Base-by-base conservation (phyloP, 2,113 vertebrate species). In the Micronisus gabar region DNA sequence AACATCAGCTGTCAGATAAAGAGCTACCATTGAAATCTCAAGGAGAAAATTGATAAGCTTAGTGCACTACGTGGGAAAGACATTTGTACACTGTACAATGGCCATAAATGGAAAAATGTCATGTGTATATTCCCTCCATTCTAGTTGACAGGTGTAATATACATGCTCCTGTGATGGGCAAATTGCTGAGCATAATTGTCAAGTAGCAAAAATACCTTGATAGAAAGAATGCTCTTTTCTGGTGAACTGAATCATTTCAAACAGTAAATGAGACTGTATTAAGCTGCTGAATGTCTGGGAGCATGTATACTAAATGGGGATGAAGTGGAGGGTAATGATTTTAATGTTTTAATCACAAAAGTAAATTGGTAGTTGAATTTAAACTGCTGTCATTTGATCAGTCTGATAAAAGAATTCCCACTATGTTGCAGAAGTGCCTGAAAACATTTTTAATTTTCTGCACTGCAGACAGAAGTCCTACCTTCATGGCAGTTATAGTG, bases 1-100 rank as follows among this genome's bases (percentile, higher is more conserved):
- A 95, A 96, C 65, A 97, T 95, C 86, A 93, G 50, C 87, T 94
- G 93, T 97, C 94, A 97, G 90, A 83, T 96, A 93, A 96, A 95
- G 47, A 89, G 32, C 90, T 95, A 43, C 58, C 71, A 73, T 66
- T 81, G 79, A 80, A 90, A 95, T 86, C 68, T 94, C 79, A 87
- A 91, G 61, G 19, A 95, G 62, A 91, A 82, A 50, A 81, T 50
- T 62, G 30, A 52, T 90, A 91, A 96, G 26, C 65, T 76, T 86
- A 72, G 81, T 52, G 59, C 29, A 45, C 6, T 86, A n/a, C 0
- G 0, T 66, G 58, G 61, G 73, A 89, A 87, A 86, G 76, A 83
- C 26, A 34, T 86, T 91, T 84, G 32, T 84, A 26, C 71, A 87
- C 36, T 81, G 30, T 78, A 61, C 48, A 72, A 38, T 41, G 48